Conservation (phyloP, 2,888 invertebrate genomes). For the Thecocarcelia acutangulata region DNA sequence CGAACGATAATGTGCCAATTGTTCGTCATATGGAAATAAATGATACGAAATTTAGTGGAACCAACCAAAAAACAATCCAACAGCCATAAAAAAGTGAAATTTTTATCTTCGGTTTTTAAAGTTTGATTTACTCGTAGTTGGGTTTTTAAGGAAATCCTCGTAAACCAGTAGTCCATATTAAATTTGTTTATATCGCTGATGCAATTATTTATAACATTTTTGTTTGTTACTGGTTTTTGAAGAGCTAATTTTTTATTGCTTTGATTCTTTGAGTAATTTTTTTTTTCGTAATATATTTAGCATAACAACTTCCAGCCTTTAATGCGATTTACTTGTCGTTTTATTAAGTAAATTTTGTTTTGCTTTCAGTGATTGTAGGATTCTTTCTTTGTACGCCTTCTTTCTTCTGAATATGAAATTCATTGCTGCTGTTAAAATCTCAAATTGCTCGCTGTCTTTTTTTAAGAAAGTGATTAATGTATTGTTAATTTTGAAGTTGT, state of each 20-base stretch:
- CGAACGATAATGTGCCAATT: conserved; percentile 66
- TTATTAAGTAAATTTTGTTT: conserved; percentile 29
- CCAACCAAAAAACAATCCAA: background rate
- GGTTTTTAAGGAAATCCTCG: conserved; percentile 40
- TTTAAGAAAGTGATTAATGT: conserved; percentile 67
- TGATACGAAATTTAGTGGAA: conserved; percentile 33
- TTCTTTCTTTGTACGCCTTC: conserved; percentile 8
- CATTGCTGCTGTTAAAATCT: conserved; percentile 18
- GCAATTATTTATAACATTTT: conserved; percentile 53
- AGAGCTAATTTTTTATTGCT: conserved; percentile 21
- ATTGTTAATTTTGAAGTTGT: conserved; percentile 50
- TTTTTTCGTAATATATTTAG: conserved; percentile 14
- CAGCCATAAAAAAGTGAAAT: conserved; percentile 57
- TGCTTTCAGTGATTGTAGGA: conserved; percentile 15
- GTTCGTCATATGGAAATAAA: conserved; percentile 56
- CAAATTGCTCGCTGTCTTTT: conserved; percentile 47
- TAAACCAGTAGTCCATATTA: conserved; percentile 49
- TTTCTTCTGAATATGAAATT: too few relatives aligned
- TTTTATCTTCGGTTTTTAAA: conserved; percentile 42
- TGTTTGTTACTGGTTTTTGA: conserved; percentile 22
- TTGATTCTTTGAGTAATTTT: conserved; percentile 35
- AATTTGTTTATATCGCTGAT: conserved; percentile 32
- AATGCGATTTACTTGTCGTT: conserved; percentile 66
- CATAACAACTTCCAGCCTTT: conserved; percentile 41
- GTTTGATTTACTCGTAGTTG: conserved; percentile 34